phyloP scores from a whole-genome alignment of 2,797 vertebrate genomes.

The Valencia hispanica region DNA sequence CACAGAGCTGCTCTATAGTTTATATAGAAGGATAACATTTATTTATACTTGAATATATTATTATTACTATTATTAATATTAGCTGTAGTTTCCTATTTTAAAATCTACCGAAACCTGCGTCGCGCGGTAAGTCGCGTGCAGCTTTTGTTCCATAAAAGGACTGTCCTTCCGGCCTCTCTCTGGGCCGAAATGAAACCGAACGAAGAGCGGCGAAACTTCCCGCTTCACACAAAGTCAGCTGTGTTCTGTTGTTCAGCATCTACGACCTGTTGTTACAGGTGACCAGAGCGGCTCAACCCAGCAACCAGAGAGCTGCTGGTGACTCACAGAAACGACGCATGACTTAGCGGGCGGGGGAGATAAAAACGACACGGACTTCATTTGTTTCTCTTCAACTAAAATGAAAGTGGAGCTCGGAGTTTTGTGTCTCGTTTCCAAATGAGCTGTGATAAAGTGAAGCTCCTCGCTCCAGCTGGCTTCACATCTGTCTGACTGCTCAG shows the following conservation, averaged over 20 bases:
- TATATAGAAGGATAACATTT: too few species aligned
- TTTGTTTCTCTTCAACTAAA: slow-evolving; percentile 37
- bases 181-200: too few species aligned
- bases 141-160: too few species aligned
- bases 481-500: not conserved
- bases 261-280: not conserved
- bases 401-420: slow-evolving; percentile 20
- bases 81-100: too few species aligned
- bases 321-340: not conserved
- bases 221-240: not conserved
- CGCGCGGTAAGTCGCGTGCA: too few species aligned
- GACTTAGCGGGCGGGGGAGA: not conserved
- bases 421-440: not conserved
- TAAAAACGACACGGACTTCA: not conserved
- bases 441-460: not conserved
- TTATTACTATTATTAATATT: too few species aligned
- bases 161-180: too few species aligned
- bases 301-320: not conserved
- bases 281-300: not conserved
- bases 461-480: slow-evolving; percentile 16
- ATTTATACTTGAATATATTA: too few species aligned
- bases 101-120: too few species aligned
- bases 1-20: too few species aligned
- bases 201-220: too few species aligned
- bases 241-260: not conserved